phyloP scores from a whole-genome alignment of 2,113 vertebrate genomes.

The Mesembrinibis cayennensis region DNA sequence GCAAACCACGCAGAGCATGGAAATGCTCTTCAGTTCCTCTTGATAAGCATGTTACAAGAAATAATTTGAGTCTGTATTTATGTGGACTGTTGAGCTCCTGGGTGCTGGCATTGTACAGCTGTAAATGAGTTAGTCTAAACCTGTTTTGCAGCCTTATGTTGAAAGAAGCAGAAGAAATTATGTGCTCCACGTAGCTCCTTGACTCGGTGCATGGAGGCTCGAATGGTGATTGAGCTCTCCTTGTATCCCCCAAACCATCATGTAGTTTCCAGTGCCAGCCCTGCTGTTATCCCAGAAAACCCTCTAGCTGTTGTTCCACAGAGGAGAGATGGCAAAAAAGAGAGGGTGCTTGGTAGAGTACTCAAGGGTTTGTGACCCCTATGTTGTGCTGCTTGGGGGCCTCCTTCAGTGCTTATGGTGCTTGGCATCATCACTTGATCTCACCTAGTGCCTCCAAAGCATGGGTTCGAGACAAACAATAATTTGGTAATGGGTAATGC shows the following conservation, averaged over 20 bases:
- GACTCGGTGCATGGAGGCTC: background rate
- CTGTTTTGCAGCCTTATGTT: background rate
- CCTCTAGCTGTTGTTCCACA: background rate
- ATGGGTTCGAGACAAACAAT: background rate
- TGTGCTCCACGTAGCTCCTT: background rate
- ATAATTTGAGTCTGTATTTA: slow-evolving; percentile 45
- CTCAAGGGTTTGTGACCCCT: rapidly evolving
- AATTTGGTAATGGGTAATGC: background rate
- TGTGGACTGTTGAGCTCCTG: background rate
- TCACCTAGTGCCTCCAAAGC: background rate
- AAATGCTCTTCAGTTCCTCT: slow-evolving; percentile 44
- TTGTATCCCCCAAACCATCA: background rate
- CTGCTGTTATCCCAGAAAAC: background rate
- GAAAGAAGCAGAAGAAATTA: background rate
- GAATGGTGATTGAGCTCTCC: background rate
- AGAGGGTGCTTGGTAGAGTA: background rate
- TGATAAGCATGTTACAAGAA: slow-evolving; percentile 29
- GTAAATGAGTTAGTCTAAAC: slow-evolving; percentile 12
- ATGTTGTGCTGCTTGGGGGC: background rate
- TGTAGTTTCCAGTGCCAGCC: background rate
- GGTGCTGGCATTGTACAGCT: background rate
- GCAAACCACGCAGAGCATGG: background rate
- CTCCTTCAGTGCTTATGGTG: background rate
- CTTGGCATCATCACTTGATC: background rate
- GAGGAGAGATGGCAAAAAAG: background rate